Evolutionary conservation across 2,797 vertebrate genomes (phyloP), one percentile per base, ranked within the genome.

Genomic region (Hylomyscus alleni): DNA sequence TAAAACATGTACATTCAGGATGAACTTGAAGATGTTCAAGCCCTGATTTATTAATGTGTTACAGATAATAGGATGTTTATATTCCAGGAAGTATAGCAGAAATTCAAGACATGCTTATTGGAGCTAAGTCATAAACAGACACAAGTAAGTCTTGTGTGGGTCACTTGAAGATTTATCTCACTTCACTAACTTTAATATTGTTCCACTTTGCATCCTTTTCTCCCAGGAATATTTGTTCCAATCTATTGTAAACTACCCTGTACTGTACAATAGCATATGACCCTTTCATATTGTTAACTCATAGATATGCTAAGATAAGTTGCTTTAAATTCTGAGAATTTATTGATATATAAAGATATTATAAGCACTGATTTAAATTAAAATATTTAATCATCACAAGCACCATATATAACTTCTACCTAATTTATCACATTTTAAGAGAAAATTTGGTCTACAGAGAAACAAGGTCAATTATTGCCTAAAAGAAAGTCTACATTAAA

Each of bases 1-100:
- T 87, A 75, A 93, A 96, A 72, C 58, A 34, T 67, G 95, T 92
- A 47, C 22, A 62, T 95, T 50, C 72, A 90, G 89, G 86, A 89
- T 8, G 54, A 97, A 56, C 81, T 12, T 76, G 50, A 85, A 91
- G 1, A 93, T 78, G 12, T 86, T 50, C 40, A 58, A 29, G 0
- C 10, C 34, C 31, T 77, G 0, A 3, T 50, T 90, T 60, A 88
- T 47, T 22, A 54, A 94, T 88, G 40, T 4, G 47, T 90, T 84
- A 44, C 83, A 60, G 72, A 40, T 1, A 0, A 14, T 40, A 47
- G 11, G 24, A 83, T 72, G 31, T 40, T 62, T 83, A 34, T 85
- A 37, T 58, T 91, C 8, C 67, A 54, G 4, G 3, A 78, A 3
- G 1, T 56, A 29, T 13, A 75, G 22, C 5, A 77, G 58, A 54